Evolutionary conservation across 2,797 vertebrate species (phyloP).

Genomic region (Brotula barbata): DNA sequence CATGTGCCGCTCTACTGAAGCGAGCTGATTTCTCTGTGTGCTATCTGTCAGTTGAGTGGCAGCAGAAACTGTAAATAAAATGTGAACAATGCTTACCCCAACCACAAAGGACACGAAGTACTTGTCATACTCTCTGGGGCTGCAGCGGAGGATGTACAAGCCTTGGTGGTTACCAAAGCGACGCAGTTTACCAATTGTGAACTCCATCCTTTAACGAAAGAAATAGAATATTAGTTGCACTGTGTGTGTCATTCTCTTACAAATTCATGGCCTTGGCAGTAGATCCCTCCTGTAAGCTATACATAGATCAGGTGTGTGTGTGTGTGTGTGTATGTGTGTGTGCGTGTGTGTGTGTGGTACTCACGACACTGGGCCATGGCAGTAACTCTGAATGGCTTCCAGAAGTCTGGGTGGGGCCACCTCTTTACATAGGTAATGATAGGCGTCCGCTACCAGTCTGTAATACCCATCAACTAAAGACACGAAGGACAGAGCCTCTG

Average conservation of each 20-base stretch:
- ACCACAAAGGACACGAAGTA: constrained; percentile 96
- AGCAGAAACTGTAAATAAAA: neutral
- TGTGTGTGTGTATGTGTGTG: neutral
- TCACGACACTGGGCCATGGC: constrained; percentile 96
- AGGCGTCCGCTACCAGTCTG: constrained; percentile 89
- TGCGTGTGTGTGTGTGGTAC: constrained; percentile 53
- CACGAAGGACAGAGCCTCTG: constrained; percentile 91
- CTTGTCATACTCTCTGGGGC: constrained; percentile 93
- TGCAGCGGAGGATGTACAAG: constrained; percentile 91
- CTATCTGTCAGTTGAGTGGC: neutral
- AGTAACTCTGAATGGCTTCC: constrained; percentile 91
- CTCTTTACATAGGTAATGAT: constrained; percentile 97
- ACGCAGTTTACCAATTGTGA: constrained; percentile 88
- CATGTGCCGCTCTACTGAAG: no score
- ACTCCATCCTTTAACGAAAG: constrained; percentile 88
- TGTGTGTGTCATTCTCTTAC: neutral
- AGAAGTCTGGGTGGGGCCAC: constrained; percentile 89
- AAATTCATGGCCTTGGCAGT: no score
- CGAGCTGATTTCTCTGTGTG: neutral
- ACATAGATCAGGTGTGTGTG: neutral
- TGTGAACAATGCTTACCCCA: constrained; percentile 81
- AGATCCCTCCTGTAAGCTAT: no score
- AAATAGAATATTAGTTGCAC: no score
- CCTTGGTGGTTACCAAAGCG: constrained; percentile 89
- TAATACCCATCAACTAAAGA: constrained; percentile 97